phyloP scores from a whole-genome alignment of 2,888 invertebrate genomes.

The Ophion ellenae region DNA sequence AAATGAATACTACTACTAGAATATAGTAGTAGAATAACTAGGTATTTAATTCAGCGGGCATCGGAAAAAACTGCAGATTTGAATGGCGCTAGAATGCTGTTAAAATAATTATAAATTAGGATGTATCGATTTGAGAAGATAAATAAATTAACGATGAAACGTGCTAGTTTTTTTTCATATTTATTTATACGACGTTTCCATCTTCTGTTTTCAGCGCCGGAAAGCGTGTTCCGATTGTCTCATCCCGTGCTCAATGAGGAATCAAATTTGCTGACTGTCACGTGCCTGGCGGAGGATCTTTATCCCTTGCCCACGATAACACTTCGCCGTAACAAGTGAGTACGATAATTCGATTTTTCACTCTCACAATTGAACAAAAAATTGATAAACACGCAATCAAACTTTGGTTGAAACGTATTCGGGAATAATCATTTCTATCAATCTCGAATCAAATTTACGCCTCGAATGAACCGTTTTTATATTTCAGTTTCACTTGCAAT shows the following conservation, averaged over 20 bases:
- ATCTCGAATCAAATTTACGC: background rate
- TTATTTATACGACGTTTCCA: background rate
- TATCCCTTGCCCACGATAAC: slow-evolving; percentile 77
- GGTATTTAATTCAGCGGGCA: no score
- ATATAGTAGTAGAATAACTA: no score
- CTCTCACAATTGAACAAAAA: background rate
- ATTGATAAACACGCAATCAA: background rate
- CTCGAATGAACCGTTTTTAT: background rate
- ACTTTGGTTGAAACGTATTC: background rate
- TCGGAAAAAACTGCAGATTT: no score
- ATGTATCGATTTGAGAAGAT: background rate
- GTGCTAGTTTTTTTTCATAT: background rate
- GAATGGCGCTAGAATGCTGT: no score
- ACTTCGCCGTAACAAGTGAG: slow-evolving; percentile 76
- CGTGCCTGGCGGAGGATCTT: slow-evolving; percentile 76
- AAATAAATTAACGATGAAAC: background rate
- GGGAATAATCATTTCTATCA: background rate
- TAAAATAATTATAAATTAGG: background rate
- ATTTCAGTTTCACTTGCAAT: background rate
- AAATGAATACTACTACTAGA: no score
- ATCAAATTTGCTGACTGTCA: slow-evolving; percentile 74
- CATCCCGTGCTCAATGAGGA: slow-evolving; percentile 73
- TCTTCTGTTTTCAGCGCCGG: slow-evolving; percentile 73
- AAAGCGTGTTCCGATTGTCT: slow-evolving; percentile 73
- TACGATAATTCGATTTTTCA: slow-evolving; percentile 18